Evolutionary conservation across 2,113 vertebrate genomes (phyloP).

Genomic region (Paramisgurnus dabryanus): DNA sequence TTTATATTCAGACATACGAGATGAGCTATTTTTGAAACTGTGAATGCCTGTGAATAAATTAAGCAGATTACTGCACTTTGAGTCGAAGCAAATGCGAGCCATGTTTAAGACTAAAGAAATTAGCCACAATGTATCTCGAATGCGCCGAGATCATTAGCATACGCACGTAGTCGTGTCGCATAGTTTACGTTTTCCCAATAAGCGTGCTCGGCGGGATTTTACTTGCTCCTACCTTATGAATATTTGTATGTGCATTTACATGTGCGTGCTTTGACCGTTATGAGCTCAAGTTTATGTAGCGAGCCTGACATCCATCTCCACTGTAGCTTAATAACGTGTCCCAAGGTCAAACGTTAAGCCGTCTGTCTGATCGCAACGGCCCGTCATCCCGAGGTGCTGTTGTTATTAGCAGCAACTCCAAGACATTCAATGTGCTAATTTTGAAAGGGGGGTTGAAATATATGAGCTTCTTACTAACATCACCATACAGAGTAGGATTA

Average conservation of each 20-base stretch:
- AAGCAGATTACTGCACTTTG: conserved; percentile 49
- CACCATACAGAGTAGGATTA: conserved; percentile 61
- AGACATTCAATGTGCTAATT: conserved; percentile 62
- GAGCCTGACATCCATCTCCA: conserved; percentile 27
- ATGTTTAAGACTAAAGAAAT: conserved; percentile 43
- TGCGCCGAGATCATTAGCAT: neutral
- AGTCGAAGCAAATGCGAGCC: conserved; percentile 37
- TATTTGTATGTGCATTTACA: conserved; percentile 11
- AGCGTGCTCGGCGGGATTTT: neutral
- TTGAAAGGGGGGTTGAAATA: conserved; percentile 41
- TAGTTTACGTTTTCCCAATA: conserved; percentile 7
- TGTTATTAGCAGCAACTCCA: conserved; percentile 51
- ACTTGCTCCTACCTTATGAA: neutral
- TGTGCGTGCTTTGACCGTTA: conserved; percentile 3
- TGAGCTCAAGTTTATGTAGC: conserved; percentile 37
- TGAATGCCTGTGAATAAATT: conserved; percentile 56
- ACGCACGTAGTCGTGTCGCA: neutral
- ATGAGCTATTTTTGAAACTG: conserved; percentile 52
- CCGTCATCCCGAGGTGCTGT: conserved; percentile 37
- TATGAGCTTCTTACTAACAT: conserved; percentile 63
- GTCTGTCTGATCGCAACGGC: conserved; percentile 35
- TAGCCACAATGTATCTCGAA: neutral
- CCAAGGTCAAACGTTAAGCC: conserved; percentile 53
- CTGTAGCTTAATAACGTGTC: conserved; percentile 38
- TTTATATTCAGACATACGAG: conserved; percentile 50